Evolutionary conservation across 1,140 invertebrate species (phyloP).

Genomic region (Drosophila kanapiae): DNA sequence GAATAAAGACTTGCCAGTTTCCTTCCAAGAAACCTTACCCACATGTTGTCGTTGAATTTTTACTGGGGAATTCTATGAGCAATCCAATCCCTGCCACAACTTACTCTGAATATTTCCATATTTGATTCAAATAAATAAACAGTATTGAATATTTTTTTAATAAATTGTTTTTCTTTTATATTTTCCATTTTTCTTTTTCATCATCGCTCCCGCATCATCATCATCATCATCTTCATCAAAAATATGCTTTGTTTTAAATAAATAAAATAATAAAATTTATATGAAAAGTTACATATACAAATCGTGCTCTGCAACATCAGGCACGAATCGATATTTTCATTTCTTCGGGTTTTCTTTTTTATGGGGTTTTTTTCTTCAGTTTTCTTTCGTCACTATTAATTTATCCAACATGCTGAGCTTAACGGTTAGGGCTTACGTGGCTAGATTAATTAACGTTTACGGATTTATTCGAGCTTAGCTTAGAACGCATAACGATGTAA

Average conservation of each 20-base stretch:
- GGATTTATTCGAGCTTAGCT: slow-evolving; percentile 77
- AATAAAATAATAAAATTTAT: slow-evolving; percentile 80
- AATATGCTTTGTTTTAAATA: slow-evolving; percentile 75
- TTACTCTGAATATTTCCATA: not conserved
- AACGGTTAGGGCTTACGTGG: slow-evolving; percentile 51
- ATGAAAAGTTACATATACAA: slow-evolving; percentile 74
- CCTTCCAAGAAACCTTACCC: no score
- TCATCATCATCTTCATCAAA: slow-evolving; percentile 60
- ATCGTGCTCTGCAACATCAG: slow-evolving; percentile 75
- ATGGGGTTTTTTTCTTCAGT: slow-evolving; percentile 23
- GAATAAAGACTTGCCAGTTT: no score
- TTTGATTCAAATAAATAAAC: slow-evolving; percentile 29
- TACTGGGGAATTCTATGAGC: no score
- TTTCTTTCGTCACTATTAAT: slow-evolving; percentile 58
- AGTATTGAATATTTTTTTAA: slow-evolving; percentile 56
- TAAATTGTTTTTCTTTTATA: slow-evolving; percentile 79
- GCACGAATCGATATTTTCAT: slow-evolving; percentile 62
- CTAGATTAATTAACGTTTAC: slow-evolving; percentile 77
- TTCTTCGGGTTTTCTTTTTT: slow-evolving; percentile 43
- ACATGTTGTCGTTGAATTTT: no score
- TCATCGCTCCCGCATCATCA: slow-evolving; percentile 52
- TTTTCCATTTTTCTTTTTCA: slow-evolving; percentile 67
- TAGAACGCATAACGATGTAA: slow-evolving; percentile 80
- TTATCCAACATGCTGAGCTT: slow-evolving; percentile 76
- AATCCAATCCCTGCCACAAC: not conserved